A percentile compares a stretch with the other conserved stretches of the same genome.
Conservation (phyloP, 2,113 vertebrate species). For the Apodemus sylvaticus region DNA sequence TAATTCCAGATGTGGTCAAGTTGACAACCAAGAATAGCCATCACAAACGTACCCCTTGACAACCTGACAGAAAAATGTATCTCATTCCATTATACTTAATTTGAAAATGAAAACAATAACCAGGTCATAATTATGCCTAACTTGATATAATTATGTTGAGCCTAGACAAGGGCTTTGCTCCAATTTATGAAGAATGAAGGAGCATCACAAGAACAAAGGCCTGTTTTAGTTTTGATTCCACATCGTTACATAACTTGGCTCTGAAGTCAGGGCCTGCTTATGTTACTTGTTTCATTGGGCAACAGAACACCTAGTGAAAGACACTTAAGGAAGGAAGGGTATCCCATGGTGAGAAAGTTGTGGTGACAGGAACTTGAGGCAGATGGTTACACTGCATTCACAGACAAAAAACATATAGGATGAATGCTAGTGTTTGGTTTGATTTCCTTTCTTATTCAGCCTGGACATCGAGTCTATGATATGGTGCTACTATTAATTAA, state of each 20-base stretch:
- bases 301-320: neutral
- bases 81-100: too few species aligned
- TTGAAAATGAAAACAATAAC: neutral
- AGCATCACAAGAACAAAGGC: neutral
- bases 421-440: neutral
- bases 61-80: neutral
- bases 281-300: neutral
- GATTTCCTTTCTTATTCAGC: too few species aligned
- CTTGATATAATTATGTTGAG: neutral
- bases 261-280: neutral
- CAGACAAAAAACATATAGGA: neutral
- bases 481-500: neutral
- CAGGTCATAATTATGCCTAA: neutral
- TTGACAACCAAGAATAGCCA: neutral
- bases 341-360: neutral
- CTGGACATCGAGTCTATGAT: neutral
- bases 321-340: neutral
- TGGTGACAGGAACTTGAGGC: neutral
- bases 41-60: neutral
- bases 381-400: neutral
- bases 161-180: neutral
- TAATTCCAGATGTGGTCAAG: neutral
- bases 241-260: neutral
- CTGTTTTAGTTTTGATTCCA: neutral
- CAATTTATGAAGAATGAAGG: neutral